A percentile compares a stretch with the other conserved stretches of the same genome.
These are phyloP conservation scores for Silurus aristotelis DNA, from an alignment of 2,797 vertebrate genomes.

Conservation along the genomic window DNA sequence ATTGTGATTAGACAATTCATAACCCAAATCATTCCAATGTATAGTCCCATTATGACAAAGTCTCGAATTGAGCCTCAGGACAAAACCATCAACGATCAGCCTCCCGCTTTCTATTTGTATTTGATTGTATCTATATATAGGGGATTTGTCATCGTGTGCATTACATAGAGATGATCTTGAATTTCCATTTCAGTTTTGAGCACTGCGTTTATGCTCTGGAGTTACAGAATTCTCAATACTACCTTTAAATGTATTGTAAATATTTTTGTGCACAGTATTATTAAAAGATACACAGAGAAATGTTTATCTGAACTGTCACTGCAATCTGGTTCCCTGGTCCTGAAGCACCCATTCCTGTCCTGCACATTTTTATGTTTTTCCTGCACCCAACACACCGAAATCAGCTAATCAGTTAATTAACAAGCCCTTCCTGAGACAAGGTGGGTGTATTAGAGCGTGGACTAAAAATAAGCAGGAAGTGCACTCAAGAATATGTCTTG, in stretches of 20 bases:
- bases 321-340: neutral
- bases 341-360: neutral
- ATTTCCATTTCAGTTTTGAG: conserved; percentile 11
- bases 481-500: neutral
- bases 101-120: neutral
- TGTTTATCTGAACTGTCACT: neutral
- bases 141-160: neutral
- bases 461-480: neutral
- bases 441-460: neutral
- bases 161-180: conserved; percentile 16
- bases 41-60: neutral
- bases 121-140: neutral
- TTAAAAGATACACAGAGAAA: neutral
- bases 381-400: conserved; percentile 1
- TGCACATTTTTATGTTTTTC: neutral
- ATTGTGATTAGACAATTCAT: neutral
- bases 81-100: neutral
- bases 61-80: neutral
- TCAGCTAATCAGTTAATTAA: neutral
- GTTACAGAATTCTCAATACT: neutral
- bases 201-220: neutral
- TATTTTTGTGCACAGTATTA: neutral
- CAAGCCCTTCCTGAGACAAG: neutral
- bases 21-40: neutral
- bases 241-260: neutral